Percentiles rank a stretch among this genome's conserved stretches.
Evolutionary conservation across 2,888 invertebrate genomes (phyloP).

Genomic region (Phania funesta): DNA sequence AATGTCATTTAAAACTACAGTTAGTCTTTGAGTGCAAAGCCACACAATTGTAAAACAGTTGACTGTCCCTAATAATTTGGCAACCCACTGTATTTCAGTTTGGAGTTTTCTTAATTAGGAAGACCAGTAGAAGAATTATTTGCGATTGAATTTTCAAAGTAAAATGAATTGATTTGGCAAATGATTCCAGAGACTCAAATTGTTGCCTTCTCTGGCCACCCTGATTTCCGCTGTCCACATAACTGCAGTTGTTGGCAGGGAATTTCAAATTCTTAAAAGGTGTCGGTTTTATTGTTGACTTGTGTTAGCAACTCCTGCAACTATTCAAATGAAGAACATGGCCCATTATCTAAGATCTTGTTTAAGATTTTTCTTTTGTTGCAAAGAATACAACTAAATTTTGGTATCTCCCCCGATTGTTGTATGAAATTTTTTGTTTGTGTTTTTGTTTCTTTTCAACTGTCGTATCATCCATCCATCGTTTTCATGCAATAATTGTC

Average conservation of each 20-base stretch:
- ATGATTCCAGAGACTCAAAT: not conserved
- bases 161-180: not conserved
- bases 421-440: constrained; percentile 33
- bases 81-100: not conserved
- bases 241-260: not conserved
- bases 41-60: no score
- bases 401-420: constrained; percentile 15
- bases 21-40: no score
- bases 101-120: not conserved
- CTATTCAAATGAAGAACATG: constrained; percentile 24
- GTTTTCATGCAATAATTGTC: constrained; percentile 53
- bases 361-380: not conserved
- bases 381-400: constrained; percentile 10
- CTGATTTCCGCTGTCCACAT: not conserved
- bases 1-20: no score
- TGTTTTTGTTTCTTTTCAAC: not conserved
- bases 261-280: constrained; percentile 23
- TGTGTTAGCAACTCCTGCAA: constrained; percentile 4
- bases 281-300: constrained; percentile 42
- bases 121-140: not conserved
- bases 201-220: constrained; percentile 10
- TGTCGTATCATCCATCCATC: not conserved
- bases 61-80: no score
- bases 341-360: constrained; percentile 29
- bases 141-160: not conserved